These are phyloP conservation scores for Tachuris rubrigastra DNA, from an alignment of 2,113 vertebrate genomes.

Conservation along the genomic window DNA sequence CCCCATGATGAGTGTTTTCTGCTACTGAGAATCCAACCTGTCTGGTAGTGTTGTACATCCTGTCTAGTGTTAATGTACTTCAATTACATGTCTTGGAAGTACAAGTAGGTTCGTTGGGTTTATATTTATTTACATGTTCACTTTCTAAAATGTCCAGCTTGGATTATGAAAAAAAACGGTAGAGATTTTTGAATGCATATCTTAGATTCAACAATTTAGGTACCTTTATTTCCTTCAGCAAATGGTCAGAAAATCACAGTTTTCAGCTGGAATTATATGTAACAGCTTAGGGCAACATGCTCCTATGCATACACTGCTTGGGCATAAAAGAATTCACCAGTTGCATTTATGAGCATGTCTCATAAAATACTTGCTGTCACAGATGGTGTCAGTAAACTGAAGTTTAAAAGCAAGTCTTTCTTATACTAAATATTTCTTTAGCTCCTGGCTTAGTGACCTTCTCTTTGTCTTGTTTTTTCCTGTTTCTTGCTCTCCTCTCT, in stretches of 20 bases:
- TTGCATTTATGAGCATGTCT: background rate
- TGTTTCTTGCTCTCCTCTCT: background rate
- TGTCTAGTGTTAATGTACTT: background rate
- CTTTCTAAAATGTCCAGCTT: background rate
- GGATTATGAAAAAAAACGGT: background rate
- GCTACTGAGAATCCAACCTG: background rate
- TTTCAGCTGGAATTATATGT: background rate
- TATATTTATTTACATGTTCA: background rate
- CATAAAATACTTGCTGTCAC: background rate
- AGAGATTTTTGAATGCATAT: background rate
- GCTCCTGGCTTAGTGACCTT: background rate
- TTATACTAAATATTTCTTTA: slow-evolving; percentile 4
- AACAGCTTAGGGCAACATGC: background rate
- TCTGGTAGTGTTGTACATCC: background rate
- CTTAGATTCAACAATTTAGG: background rate
- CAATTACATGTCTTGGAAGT: background rate
- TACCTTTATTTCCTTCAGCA: background rate
- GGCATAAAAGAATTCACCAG: background rate
- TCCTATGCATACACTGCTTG: background rate
- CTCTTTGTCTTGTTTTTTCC: background rate
- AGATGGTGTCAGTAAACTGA: background rate
- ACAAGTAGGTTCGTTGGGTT: background rate
- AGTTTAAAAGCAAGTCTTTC: background rate
- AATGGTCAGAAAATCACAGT: background rate
- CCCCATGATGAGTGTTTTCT: background rate